These are phyloP conservation scores for Protophormia terraenovae DNA, from an alignment of 2,888 invertebrate genomes.

Conservation along the genomic window DNA sequence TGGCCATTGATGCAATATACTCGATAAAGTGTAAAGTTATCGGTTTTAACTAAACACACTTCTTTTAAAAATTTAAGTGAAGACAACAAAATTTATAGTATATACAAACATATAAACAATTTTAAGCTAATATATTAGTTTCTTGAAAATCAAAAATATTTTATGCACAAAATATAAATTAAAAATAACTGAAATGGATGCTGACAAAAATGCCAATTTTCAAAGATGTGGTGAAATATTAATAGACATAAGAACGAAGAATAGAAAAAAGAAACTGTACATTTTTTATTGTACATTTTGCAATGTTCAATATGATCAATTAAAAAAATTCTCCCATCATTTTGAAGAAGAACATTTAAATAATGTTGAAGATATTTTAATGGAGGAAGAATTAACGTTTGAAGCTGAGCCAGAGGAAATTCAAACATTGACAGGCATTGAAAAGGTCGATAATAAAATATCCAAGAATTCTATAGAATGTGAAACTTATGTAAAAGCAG, in stretches of 20 bases:
- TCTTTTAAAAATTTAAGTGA: background rate
- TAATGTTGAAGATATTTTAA: background rate
- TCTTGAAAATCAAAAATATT: background rate
- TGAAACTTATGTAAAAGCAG: background rate
- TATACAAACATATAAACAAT: background rate
- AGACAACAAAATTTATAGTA: background rate
- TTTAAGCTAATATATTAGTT: background rate
- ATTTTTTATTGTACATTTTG: constrained; percentile 46
- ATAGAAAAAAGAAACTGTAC: constrained; percentile 37
- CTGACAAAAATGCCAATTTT: background rate
- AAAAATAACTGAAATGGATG: constrained; percentile 24
- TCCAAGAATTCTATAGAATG: background rate
- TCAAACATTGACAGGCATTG: background rate
- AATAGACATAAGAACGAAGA: constrained; percentile 36
- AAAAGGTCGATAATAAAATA: background rate
- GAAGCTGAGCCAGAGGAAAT: constrained; percentile 36
- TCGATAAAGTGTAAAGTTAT: background rate
- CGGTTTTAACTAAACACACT: background rate
- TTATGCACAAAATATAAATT: too few relatives aligned
- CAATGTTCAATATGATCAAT: constrained; percentile 24
- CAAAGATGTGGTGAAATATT: constrained; percentile 58
- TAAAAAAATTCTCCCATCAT: constrained; percentile 50
- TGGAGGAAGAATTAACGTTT: constrained; percentile 7
- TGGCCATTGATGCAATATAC: too few relatives aligned
- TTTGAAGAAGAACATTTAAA: constrained; percentile 48